phyloP scores from a whole-genome alignment of 2,888 invertebrate species.

The Harpalus rufipes region DNA sequence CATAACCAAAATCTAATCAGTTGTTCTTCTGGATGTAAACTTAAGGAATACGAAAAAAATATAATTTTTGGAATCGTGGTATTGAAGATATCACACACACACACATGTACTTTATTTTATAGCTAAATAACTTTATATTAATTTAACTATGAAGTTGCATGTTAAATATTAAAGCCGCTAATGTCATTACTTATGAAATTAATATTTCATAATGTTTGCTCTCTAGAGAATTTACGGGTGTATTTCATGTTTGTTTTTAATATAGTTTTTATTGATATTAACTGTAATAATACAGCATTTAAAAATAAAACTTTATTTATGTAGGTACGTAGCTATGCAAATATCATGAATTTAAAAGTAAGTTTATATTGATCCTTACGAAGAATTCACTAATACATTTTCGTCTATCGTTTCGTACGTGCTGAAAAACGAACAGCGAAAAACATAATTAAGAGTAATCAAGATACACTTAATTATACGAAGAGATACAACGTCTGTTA shows the following conservation, averaged over 20 bases:
- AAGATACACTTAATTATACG: slow-evolving; percentile 38
- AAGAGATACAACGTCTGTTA: slow-evolving; percentile 8
- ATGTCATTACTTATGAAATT: neutral
- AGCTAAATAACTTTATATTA: neutral
- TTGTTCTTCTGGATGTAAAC: too few relatives aligned
- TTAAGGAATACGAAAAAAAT: too few relatives aligned
- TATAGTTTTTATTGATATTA: too few relatives aligned
- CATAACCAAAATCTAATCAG: too few relatives aligned
- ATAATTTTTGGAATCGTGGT: too few relatives aligned
- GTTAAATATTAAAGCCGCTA: neutral
- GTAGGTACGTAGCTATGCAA: neutral
- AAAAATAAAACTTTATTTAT: too few relatives aligned
- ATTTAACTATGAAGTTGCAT: neutral
- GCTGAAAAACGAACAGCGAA: slow-evolving; percentile 7
- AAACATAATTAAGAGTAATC: slow-evolving; percentile 49
- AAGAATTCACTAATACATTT: neutral
- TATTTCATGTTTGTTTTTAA: neutral
- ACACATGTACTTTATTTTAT: too few relatives aligned
- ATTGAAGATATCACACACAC: too few relatives aligned
- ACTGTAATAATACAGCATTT: too few relatives aligned
- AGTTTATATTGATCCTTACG: neutral
- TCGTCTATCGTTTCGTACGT: neutral
- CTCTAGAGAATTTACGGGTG: neutral
- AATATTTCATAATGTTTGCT: neutral
- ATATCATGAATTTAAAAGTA: neutral